These are phyloP conservation scores for Salvelinus fontinalis DNA, from an alignment of 2,113 vertebrate genomes.

Conservation along the genomic window DNA sequence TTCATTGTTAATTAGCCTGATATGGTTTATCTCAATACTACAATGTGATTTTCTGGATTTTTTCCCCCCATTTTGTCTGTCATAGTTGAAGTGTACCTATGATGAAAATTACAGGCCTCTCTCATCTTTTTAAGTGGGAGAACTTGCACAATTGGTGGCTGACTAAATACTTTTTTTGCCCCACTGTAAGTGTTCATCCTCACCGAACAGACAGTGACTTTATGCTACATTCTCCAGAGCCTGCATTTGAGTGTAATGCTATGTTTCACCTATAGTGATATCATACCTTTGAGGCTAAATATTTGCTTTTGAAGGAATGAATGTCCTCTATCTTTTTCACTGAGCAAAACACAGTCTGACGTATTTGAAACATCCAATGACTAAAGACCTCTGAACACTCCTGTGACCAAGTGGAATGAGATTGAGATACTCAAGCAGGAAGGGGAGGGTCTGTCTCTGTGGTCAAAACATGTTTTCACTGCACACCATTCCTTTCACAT, in stretches of 20 bases:
- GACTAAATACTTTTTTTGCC: no score
- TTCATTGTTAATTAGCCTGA: no score
- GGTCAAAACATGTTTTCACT: background rate
- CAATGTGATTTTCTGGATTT: no score
- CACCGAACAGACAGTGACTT: background rate
- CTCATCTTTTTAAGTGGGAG: no score
- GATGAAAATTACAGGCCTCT: no score
- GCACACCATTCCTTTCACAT: slow-evolving; percentile 13
- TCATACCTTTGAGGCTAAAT: slow-evolving; percentile 26
- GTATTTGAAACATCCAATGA: slow-evolving; percentile 59
- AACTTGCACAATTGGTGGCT: no score
- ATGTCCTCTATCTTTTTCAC: slow-evolving; percentile 35
- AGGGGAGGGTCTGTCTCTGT: slow-evolving; percentile 23
- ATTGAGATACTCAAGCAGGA: slow-evolving; percentile 17
- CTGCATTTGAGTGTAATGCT: background rate
- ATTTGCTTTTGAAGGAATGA: slow-evolving; percentile 25
- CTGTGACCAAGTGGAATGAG: slow-evolving; percentile 21
- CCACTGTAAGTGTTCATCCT: background rate
- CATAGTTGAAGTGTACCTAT: no score
- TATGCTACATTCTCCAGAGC: background rate
- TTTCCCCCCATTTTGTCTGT: no score
- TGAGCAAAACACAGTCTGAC: background rate
- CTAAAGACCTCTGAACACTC: slow-evolving; percentile 17
- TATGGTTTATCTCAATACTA: no score
- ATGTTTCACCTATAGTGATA: no score